These are phyloP conservation scores for Onthophagus taurus DNA, from an alignment of 1,140 invertebrate species.

Conservation along the genomic window DNA sequence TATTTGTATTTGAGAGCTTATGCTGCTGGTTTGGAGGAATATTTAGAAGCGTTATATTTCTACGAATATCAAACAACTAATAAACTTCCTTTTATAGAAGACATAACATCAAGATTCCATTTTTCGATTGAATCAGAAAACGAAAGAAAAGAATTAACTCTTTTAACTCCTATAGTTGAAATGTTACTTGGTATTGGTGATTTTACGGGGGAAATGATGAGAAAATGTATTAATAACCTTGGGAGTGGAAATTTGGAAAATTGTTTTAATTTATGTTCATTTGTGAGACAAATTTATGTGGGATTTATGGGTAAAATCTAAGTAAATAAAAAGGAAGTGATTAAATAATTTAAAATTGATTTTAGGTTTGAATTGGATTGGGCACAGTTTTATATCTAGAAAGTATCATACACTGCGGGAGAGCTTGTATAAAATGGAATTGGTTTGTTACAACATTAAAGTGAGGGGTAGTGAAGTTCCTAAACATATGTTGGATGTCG, in stretches of 20 bases:
- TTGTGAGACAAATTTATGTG: conserved; percentile 62
- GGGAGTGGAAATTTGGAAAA: conserved; percentile 65
- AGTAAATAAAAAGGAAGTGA: conserved; percentile 7
- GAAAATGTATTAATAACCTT: conserved; percentile 75
- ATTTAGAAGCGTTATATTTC: conserved; percentile 74
- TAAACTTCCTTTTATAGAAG: conserved; percentile 38
- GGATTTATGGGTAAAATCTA: conserved; percentile 50
- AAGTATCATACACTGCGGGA: conserved; percentile 62
- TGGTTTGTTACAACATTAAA: conserved; percentile 72
- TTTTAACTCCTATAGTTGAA: conserved; percentile 50
- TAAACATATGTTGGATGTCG: conserved; percentile 52
- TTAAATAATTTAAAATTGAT: conserved; percentile 13
- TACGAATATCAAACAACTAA: conserved; percentile 51
- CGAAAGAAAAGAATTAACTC: conserved; percentile 20
- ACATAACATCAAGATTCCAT: conserved; percentile 32
- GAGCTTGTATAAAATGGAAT: conserved; percentile 74
- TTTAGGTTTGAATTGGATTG: conserved; percentile 39
- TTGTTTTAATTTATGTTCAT: conserved; percentile 62
- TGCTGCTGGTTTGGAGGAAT: conserved; percentile 75
- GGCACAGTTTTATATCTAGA: conserved; percentile 56
- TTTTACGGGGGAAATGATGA: conserved; percentile 84
- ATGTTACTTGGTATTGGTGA: conserved; percentile 81
- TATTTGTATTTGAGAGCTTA: conserved; percentile 69
- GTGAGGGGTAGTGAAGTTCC: conserved; percentile 73
- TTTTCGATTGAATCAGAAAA: conserved; percentile 6